Percentiles rank a stretch among this genome's conserved stretches.
Evolutionary conservation across 2,888 invertebrate genomes (phyloP).

Genomic region (Caenorhabditis sp.): DNA sequence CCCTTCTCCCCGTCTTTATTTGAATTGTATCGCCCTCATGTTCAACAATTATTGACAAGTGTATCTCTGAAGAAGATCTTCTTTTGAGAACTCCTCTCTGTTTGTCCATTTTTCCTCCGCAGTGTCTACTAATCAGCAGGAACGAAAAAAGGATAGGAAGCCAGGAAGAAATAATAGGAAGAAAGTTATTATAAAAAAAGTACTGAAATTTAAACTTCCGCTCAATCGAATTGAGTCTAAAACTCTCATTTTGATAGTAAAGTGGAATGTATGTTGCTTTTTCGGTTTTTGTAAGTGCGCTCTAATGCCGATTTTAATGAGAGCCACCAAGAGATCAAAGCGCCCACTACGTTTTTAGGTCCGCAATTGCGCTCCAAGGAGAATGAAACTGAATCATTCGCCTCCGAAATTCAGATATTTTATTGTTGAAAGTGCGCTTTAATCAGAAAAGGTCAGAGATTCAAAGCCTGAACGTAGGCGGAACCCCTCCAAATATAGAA

Average conservation of each 20-base stretch:
- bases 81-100: conserved; percentile 1
- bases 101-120: conserved; percentile 50
- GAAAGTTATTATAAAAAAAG: conserved; percentile 2
- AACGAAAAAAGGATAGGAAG: conserved; percentile 1
- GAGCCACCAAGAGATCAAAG: too few species aligned
- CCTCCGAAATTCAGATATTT: too few species aligned
- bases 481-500: too few species aligned
- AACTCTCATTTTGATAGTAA: too few species aligned
- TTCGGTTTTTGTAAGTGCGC: too few species aligned
- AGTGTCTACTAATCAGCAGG: conserved; percentile 29
- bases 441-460: background rate
- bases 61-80: conserved; percentile 31
- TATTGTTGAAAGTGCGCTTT: background rate
- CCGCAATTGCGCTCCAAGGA: too few species aligned
- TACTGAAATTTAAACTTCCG: background rate
- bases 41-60: conserved; percentile 50
- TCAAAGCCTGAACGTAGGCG: too few species aligned
- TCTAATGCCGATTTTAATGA: too few species aligned
- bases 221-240: background rate
- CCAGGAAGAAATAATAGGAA: conserved; percentile 6
- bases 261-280: too few species aligned
- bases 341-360: too few species aligned
- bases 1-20: conserved; percentile 40
- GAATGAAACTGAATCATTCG: too few species aligned
- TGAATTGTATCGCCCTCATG: conserved; percentile 49